These are phyloP conservation scores for Mongoloraphidia duomilia DNA, from an alignment of 2,888 invertebrate genomes.

Conservation along the genomic window DNA sequence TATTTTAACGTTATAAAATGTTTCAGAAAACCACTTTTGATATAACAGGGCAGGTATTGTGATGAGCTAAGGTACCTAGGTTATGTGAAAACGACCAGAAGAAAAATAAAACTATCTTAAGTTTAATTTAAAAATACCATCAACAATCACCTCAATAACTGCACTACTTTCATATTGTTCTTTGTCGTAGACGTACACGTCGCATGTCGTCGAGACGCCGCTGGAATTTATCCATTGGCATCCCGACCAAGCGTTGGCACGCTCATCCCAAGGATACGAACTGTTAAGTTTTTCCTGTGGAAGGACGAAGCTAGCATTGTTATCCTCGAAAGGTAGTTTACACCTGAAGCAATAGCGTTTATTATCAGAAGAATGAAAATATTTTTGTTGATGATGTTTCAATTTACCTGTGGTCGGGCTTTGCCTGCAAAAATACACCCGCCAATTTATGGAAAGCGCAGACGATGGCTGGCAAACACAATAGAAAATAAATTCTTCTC, in stretches of 20 bases:
- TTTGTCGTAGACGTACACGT: conserved; percentile 43
- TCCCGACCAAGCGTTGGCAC: conserved; percentile 31
- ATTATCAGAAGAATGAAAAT: background rate
- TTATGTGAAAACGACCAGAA: too few species aligned
- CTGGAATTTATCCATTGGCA: conserved; percentile 36
- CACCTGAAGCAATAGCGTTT: conserved; percentile 32
- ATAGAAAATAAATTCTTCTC: conserved; percentile 47
- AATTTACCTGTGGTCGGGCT: conserved; percentile 43
- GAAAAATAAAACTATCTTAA: too few species aligned
- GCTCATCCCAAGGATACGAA: conserved; percentile 38
- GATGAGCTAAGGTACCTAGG: too few species aligned
- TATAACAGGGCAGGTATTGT: too few species aligned
- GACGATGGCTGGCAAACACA: conserved; percentile 54
- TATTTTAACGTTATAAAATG: too few species aligned
- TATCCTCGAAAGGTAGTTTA: conserved; percentile 38
- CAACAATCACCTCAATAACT: conserved; percentile 41
- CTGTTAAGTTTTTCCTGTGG: conserved; percentile 30
- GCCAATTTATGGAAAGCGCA: conserved; percentile 61
- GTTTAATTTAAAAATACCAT: too few species aligned
- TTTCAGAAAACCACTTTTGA: too few species aligned
- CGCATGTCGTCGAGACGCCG: conserved; percentile 32
- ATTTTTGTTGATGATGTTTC: background rate
- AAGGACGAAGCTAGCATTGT: conserved; percentile 35
- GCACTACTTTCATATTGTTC: conserved; percentile 44
- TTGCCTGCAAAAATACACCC: conserved; percentile 53